A percentile compares a stretch with the other conserved stretches of the same genome.
phyloP scores from a whole-genome alignment of 2,113 vertebrate genomes.

The Monopterus albus region DNA sequence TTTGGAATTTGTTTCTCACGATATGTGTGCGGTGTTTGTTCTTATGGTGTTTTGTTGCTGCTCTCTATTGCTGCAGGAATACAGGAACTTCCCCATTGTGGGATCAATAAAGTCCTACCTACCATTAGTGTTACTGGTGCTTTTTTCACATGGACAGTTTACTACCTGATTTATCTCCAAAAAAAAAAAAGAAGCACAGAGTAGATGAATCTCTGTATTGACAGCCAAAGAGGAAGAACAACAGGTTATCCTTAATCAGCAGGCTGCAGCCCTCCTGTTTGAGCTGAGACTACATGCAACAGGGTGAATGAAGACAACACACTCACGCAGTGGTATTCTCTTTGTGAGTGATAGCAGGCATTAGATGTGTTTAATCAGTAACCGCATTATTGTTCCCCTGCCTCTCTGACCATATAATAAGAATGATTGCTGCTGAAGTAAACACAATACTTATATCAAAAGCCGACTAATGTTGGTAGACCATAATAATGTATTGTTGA shows the following conservation, averaged over 20 bases:
- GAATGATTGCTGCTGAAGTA: constrained; percentile 1
- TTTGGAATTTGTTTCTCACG: too few relatives aligned
- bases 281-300: neutral
- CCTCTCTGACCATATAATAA: constrained; percentile 20
- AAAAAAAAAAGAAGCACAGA: too few relatives aligned
- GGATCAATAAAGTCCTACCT: too few relatives aligned
- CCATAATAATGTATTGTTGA: too few relatives aligned
- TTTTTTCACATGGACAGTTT: too few relatives aligned
- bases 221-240: neutral
- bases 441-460: neutral
- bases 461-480: neutral
- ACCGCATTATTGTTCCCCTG: neutral
- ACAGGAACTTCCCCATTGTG: too few relatives aligned
- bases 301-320: neutral
- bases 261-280: neutral
- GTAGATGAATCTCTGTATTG: too few relatives aligned
- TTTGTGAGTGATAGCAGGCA: neutral
- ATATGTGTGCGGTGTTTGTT: too few relatives aligned
- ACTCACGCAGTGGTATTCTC: neutral
- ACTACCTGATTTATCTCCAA: too few relatives aligned
- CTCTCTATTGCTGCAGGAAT: too few relatives aligned
- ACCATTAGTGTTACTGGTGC: too few relatives aligned
- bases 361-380: constrained; percentile 10
- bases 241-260: neutral
- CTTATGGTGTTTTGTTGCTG: too few relatives aligned